phyloP scores from a whole-genome alignment of 2,888 invertebrate genomes.

The Latheticus oryzae region DNA sequence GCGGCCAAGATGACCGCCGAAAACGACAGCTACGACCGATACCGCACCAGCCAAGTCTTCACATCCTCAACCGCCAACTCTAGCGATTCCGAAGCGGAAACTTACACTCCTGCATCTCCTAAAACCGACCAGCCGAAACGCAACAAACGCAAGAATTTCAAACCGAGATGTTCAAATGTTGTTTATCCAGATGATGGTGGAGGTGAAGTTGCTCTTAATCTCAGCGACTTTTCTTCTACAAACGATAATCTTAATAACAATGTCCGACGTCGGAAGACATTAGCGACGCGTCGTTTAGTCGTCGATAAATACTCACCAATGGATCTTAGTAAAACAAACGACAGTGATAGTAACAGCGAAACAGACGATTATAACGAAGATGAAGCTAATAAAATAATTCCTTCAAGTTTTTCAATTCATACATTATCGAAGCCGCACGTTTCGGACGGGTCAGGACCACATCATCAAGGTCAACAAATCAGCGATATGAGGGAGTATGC shows the following conservation, averaged over 20 bases:
- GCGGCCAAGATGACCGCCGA: constrained; percentile 62
- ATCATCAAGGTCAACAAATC: constrained; percentile 56
- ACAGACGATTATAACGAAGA: constrained; percentile 55
- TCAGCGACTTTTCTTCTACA: constrained; percentile 53
- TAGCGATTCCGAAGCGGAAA: constrained; percentile 68
- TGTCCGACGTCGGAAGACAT: constrained; percentile 58
- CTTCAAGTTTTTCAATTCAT: constrained; percentile 63
- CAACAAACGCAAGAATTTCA: constrained; percentile 83
- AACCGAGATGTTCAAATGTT: constrained; percentile 77
- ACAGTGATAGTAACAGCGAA: constrained; percentile 62
- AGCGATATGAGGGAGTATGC: constrained; percentile 81
- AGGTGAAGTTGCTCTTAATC: constrained; percentile 51
- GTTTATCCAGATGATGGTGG: constrained; percentile 52
- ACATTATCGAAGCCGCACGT: constrained; percentile 64
- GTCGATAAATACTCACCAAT: constrained; percentile 59
- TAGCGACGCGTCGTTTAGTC: constrained; percentile 53
- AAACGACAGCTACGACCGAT: constrained; percentile 58
- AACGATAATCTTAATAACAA: constrained; percentile 62
- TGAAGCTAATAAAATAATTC: constrained; percentile 60
- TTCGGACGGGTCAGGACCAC: constrained; percentile 48
- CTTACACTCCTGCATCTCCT: constrained; percentile 55
- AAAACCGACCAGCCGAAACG: constrained; percentile 71
- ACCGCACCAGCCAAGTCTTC: constrained; percentile 51
- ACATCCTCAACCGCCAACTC: constrained; percentile 65
- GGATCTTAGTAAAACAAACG: constrained; percentile 61